Base-by-base conservation (phyloP, 2,888 invertebrate genomes). In the Biston betularia region DNA sequence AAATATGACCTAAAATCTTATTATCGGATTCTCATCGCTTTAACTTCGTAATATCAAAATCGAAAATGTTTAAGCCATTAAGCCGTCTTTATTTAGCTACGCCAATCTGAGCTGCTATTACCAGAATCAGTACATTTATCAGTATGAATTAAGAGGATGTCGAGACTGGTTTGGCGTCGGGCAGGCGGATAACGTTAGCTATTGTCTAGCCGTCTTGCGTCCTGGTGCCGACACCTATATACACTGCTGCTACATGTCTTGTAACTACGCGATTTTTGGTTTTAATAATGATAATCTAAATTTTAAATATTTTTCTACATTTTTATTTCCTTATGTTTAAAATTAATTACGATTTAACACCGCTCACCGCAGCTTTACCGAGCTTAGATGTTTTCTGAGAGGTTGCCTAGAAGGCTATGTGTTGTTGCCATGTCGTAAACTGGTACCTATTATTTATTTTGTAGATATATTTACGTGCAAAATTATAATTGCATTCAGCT, bases 171-270 rank as follows among this genome's bases (percentile, higher is more conserved):
- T 7, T 62, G 69, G 69, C 69, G 69, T 65, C 69, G 58, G 65
- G 50, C 15, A 63, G 69, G 58, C 69, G 69, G 62, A 35, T 24
- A 58, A 52, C 52, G 50, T n/a, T 33, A 52, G 55, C 61, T 40
- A 46, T 65, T 48, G 69, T 69, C 69, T 69, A 65, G 69, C 62
- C 69, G 69, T 65, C 69, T 65, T 49, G 64, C 24, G 54, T 48
- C 42, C 10, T 45, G 45, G n/a, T 54, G 34, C 44, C 34, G 38
- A 52, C 15, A 40, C 35, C 24, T 14, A 44, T 50, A 44, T 15
- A 44, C 42, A 62, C 24, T 53, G 35, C 38, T 38, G 38, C 44
- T 53, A n/a, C n/a, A n/a, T n/a, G n/a, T n/a, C n/a, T n/a, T n/a
- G n/a, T n/a, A n/a, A n/a, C n/a, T n/a, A n/a, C n/a, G n/a, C n/a